Evolutionary conservation across 2,888 invertebrate species (phyloP), one percentile per base, ranked within the genome.

Genomic region (Podabrus alpinus): DNA sequence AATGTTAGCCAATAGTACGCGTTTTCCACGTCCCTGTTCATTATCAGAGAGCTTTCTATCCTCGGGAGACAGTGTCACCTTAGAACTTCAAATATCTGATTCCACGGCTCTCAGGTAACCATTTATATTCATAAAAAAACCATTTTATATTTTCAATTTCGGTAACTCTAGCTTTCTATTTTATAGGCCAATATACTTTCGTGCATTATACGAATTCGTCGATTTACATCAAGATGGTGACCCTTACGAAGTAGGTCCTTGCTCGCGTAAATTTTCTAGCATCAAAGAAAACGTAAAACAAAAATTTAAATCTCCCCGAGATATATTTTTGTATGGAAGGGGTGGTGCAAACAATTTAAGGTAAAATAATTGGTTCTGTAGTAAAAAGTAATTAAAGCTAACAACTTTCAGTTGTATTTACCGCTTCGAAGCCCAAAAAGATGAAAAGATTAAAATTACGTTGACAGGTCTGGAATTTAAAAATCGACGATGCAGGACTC

Each of bases 141-240:
- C 45, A 62, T 25, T 66, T 64, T 62, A 68, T 68, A n/a, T 66
- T 15, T 72, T 21, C 71, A 62, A 15, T 66, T 25, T 1, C 45
- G n/a, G n/a, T 45, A 45, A 45, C 45, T 45, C 2, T 45, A 45
- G 68, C 71, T 70, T 73, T 71, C 71, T 69, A 60, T 70, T 73
- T 84, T 85, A n/a, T 85, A 95, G 96, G 82, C 95, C 95, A 0
- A 92, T 96, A 66, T 92, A 93, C 82, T 96, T 96, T 86, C 94
- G 94, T 85, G 93, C 95, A 0, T 90, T 95, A 21, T 96, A 96
- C 87, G 96, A 96, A 86, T 96, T 96, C 84, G 95, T 96, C 61
- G 95, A 96, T 85, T 89, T 95, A 9, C 94, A 95, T 82, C 93
- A 95, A 87, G 96, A 95, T 80, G 96, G 96, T 0, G 92, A 94